Base-by-base conservation (phyloP, 1,140 invertebrate genomes). In the Anastrepha obliqua region DNA sequence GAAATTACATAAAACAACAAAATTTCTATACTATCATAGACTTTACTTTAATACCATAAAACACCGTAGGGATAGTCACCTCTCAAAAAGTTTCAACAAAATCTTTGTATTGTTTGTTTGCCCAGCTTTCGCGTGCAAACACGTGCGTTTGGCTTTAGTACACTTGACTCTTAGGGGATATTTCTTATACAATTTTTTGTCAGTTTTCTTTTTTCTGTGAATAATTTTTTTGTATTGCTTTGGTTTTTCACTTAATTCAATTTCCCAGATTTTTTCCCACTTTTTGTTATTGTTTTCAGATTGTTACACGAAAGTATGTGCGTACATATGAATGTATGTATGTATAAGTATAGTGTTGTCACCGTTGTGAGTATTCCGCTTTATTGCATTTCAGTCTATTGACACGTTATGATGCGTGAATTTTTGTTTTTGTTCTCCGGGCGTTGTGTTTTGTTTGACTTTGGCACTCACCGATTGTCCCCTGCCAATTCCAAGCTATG, bases 401-500 rank as follows among this genome's bases (percentile, higher is more conserved):
- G 86, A 87, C 86, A 87, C 47, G 64, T 67, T 87, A 62, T 86
- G 59, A 51, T 65, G 86, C 44, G 20, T 85, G 70, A 13, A n/a
- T 42, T 47, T 74, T 29, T 9, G 74, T 81, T 81, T 58, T 78
- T 55, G 44, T 13, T 20, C 47, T 11, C 6, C 17, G 11, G 74
- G 15, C 9, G 17, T 17, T 20, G 17, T 20, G 74, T 20, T 67
- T 42, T 74, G 39, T 55, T 81, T 51, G 74, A 2, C 8, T 81
- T 81, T 58, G 2, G 74, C 47, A 81, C 15, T 81, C 11, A 55
- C 44, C 47, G 47, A 81, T n/a, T 20, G 3, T 81, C 47, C 15
- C 74, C 47, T 51, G 74, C 47, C 47, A 55, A 81, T 81, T 51
- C 20, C 51, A 55, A 13, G 47, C 7, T 81, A n/a, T 55, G 2